Evolutionary conservation across 2,113 vertebrate genomes (phyloP).

Genomic region (Vimba vimba): DNA sequence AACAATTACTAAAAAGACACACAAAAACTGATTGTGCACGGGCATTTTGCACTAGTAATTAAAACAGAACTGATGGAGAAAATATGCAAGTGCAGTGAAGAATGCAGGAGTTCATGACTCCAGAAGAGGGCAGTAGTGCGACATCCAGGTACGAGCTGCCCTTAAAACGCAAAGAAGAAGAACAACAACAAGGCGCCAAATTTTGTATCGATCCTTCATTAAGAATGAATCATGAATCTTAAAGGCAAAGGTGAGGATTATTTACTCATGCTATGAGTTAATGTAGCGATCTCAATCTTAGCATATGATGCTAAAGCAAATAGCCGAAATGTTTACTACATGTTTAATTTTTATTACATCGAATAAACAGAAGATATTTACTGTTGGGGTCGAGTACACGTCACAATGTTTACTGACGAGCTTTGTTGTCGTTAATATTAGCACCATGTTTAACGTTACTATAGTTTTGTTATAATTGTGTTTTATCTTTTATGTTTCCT

Average conservation of each 20-base stretch:
- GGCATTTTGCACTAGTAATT: no score
- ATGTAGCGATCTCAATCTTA: background rate
- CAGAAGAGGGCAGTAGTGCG: conserved; percentile 4
- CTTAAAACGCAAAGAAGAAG: background rate
- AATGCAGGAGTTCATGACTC: background rate
- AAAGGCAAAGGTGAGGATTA: conserved; percentile 20
- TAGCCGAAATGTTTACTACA: background rate
- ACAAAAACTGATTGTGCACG: no score
- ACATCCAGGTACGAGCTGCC: background rate
- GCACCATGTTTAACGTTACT: no score
- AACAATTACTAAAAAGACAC: no score
- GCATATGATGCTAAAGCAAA: background rate
- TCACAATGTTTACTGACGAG: background rate
- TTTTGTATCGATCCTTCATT: background rate
- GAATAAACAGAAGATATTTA: background rate
- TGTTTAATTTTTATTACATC: background rate
- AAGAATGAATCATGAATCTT: conserved; percentile 24
- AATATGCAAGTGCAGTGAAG: background rate
- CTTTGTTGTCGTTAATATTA: background rate
- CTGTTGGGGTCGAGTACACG: background rate
- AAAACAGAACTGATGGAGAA: no score
- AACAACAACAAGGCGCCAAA: conserved; percentile 9
- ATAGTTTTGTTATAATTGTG: background rate
- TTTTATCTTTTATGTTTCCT: background rate
- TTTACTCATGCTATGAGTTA: background rate